Evolutionary conservation across 2,113 vertebrate species (phyloP).

Genomic region (Limanda limanda): DNA sequence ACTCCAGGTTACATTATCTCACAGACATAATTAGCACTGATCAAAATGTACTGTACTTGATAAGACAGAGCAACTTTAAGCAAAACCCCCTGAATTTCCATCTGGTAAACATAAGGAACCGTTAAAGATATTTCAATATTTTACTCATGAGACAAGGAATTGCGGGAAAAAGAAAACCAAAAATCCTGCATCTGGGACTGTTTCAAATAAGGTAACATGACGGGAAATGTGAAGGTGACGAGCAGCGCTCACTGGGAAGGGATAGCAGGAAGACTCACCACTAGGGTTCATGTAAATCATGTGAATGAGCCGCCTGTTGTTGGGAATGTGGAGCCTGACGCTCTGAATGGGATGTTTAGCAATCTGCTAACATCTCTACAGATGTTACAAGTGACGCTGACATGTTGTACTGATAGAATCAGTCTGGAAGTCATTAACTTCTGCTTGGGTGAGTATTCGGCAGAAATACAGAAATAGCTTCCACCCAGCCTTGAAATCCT

Average conservation of each 20-base stretch:
- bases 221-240: constrained; percentile 5
- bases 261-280: background rate
- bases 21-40: too few relatives aligned
- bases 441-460: background rate
- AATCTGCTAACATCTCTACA: constrained; percentile 42
- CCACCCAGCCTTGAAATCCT: constrained; percentile 15
- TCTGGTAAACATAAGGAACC: background rate
- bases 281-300: background rate
- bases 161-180: background rate
- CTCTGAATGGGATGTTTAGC: constrained; percentile 48
- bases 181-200: background rate
- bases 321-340: background rate
- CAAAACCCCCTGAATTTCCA: too few relatives aligned
- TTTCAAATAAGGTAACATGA: background rate
- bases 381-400: constrained; percentile 28
- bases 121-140: background rate
- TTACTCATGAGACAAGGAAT: background rate
- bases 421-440: constrained; percentile 55
- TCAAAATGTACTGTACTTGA: too few relatives aligned
- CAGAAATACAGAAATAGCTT: background rate
- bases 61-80: too few relatives aligned
- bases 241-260: background rate
- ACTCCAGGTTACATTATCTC: too few relatives aligned
- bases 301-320: constrained; percentile 11
- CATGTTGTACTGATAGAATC: constrained; percentile 40